A percentile compares a stretch with the other conserved stretches of the same genome.
These are phyloP conservation scores for Enteromius unitaeniatus DNA, from an alignment of 2,797 vertebrate species.

Conservation along the genomic window DNA sequence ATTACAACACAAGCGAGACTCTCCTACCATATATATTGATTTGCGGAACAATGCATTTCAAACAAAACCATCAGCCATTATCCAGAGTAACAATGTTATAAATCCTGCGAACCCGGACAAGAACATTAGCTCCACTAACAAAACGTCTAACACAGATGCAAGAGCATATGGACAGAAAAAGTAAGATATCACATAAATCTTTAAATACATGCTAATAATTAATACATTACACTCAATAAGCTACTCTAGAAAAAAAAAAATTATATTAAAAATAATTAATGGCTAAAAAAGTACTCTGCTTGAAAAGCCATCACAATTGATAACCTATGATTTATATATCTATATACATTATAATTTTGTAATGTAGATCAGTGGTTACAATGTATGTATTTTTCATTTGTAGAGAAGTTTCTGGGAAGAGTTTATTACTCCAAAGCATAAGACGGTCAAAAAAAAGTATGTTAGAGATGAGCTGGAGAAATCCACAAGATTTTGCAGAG, in stretches of 20 bases:
- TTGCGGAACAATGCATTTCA: conserved; percentile 54
- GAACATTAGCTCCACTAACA: background rate
- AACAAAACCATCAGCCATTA: conserved; percentile 51
- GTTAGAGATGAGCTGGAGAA: conserved; percentile 31
- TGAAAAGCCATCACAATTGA: background rate
- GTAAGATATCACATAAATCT: background rate
- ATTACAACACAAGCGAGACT: conserved; percentile 42
- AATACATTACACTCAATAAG: background rate
- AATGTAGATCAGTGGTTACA: too few relatives aligned
- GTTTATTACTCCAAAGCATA: conserved; percentile 60
- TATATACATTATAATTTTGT: too few relatives aligned
- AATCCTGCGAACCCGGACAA: background rate
- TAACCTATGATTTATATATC: background rate
- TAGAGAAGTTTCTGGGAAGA: conserved; percentile 65
- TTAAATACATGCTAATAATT: background rate
- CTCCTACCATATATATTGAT: conserved; percentile 68
- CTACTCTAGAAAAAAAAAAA: background rate
- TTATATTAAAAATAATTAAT: background rate
- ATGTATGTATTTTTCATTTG: conserved; percentile 12
- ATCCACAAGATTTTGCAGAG: conserved; percentile 13
- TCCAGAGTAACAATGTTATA: conserved; percentile 34
- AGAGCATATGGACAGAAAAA: background rate
- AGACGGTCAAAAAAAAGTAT: conserved; percentile 52
- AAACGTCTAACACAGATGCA: background rate
- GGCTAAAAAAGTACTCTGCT: background rate